Conservation (phyloP, 2,113 vertebrate species). For the Arizona elegans region DNA sequence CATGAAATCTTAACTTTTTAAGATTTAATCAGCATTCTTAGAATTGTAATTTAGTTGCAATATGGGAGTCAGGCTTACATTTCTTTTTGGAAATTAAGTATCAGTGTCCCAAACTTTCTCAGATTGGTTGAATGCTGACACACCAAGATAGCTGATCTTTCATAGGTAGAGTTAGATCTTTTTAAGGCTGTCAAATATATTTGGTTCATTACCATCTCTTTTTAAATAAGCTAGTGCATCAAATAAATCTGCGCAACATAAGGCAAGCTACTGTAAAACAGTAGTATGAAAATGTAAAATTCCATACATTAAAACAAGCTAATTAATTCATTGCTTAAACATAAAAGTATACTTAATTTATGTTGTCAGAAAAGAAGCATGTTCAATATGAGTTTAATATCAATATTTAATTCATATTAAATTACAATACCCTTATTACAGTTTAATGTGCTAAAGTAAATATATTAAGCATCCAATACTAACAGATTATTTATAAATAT, state of each 20-base stretch:
- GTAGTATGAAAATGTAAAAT: not conserved
- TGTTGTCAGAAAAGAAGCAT: not conserved
- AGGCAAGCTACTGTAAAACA: not conserved
- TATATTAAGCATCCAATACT: not conserved
- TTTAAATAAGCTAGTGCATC: not conserved
- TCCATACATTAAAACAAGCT: not conserved
- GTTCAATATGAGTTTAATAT: not conserved
- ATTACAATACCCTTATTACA: not conserved
- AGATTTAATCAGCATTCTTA: not conserved
- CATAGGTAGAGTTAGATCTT: not conserved
- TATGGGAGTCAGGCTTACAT: not conserved
- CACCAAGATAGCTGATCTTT: not conserved
- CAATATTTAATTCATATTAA: not conserved
- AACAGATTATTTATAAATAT: not conserved
- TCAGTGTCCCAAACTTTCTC: not conserved
- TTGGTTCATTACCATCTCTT: not conserved
- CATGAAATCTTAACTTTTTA: not conserved
- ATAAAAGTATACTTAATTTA: not conserved
- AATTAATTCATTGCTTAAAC: not conserved
- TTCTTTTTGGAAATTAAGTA: not conserved
- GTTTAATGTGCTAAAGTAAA: not conserved
- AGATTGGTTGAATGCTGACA: no score
- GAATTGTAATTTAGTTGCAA: not conserved
- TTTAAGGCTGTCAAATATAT: not conserved
- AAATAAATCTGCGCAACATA: not conserved